Base-by-base conservation (phyloP, 2,797 vertebrate genomes). In the Graptemys geographica region DNA sequence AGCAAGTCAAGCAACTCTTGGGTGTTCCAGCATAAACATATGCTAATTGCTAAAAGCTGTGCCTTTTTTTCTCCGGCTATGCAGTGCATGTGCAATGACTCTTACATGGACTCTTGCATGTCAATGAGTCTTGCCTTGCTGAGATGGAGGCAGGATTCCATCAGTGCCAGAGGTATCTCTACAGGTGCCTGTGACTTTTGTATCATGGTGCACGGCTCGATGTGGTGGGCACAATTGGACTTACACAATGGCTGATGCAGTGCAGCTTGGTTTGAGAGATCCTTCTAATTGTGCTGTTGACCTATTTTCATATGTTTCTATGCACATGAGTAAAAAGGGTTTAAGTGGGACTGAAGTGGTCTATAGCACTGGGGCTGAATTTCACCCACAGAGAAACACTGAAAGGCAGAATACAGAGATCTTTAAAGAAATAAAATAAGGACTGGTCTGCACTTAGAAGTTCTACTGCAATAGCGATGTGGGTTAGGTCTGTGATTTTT, bases 221-320 rank as follows among this genome's bases (percentile, higher is more conserved):
- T 33, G 31, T 7, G 31, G 31, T 62, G 59, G 16, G 31, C 59
- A 62, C 31, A 16, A 33, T 85, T 57, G 65, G 83, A 86, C 23
- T 89, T 47, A 81, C 87, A 74, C 79, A 76, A 86, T 69, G 82
- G 8, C 2, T 19, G 76, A 84, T 79, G 81, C 88, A 93, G 31
- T 0, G 0, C 1, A 0, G 47, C 53, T 92, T 83, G 44, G 25
- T 33, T 81, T 52, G 90, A 44, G 8, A 90, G 59, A 8, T 0
- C 74, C 86, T 92, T 94, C 81, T 79, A 86, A 62, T 31, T 3
- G 0, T 72, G 44, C 44, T 4, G 0, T 2, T 89, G 93, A 80
- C 90, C 93, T 96, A 92, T 53, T 92, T 93, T 95, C 83, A 91
- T 87, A 91, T 87, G 93, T 94, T 87, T 31, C 44, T 78, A 7